Evolutionary conservation across 2,113 vertebrate genomes (phyloP).

Genomic region (Mormyrus lacerda): DNA sequence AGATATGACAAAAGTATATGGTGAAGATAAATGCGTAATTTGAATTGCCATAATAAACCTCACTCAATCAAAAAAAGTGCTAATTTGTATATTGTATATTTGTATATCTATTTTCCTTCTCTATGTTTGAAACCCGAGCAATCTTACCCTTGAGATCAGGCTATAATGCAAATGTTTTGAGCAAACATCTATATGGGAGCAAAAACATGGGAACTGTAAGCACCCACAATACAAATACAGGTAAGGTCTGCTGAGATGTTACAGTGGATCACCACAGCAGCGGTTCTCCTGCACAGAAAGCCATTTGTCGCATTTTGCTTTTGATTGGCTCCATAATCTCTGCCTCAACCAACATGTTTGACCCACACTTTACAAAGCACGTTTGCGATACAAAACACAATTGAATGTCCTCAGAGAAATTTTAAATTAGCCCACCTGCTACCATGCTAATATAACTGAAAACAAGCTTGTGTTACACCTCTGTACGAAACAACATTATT

Average conservation of each 20-base stretch:
- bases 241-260: background rate
- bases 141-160: background rate
- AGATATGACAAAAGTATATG: background rate
- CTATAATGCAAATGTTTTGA: background rate
- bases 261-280: background rate
- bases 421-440: background rate
- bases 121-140: background rate
- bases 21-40: background rate
- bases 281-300: background rate
- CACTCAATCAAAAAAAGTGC: too few species aligned
- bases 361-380: background rate
- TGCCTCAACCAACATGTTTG: background rate
- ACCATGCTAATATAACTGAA: background rate
- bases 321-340: background rate
- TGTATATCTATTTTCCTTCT: background rate
- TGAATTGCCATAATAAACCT: too few species aligned
- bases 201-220: too few species aligned
- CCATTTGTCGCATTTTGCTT: background rate
- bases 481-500: background rate
- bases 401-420: background rate
- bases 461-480: too few species aligned
- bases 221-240: background rate
- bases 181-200: background rate
- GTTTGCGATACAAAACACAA: background rate
- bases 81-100: background rate